A percentile compares a stretch with the other conserved stretches of the same genome.
Conservation (phyloP, 1,140 invertebrate genomes). For the Drosophila takahashii region DNA sequence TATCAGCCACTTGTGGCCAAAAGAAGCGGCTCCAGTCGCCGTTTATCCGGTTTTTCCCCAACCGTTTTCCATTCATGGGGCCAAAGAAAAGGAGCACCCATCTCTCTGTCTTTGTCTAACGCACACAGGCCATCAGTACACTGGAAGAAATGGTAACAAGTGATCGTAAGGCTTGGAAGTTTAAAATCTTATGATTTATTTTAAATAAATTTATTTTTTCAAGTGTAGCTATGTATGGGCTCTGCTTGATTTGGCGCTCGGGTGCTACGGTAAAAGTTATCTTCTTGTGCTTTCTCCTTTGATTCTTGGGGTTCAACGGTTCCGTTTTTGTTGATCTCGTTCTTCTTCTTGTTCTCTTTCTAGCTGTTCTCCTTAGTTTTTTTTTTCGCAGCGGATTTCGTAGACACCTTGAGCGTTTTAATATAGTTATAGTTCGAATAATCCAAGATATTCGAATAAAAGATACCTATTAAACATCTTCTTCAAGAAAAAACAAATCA, state of each 20-base stretch:
- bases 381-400: neutral
- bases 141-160: neutral
- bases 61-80: slow-evolving; percentile 35
- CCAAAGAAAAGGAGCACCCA: slow-evolving; percentile 10
- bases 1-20: slow-evolving; percentile 1
- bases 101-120: neutral
- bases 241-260: slow-evolving; percentile 16
- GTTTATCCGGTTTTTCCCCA: slow-evolving; percentile 6
- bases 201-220: neutral
- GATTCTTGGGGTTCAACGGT: slow-evolving; percentile 33
- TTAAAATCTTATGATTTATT: no score
- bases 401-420: slow-evolving; percentile 4
- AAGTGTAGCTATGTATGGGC: neutral
- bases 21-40: neutral
- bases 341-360: neutral
- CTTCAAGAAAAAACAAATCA: no score
- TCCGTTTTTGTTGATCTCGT: slow-evolving; percentile 1
- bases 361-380: neutral
- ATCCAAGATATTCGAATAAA: neutral
- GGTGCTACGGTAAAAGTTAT: slow-evolving; percentile 21
- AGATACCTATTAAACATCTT: neutral
- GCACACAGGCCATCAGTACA: neutral
- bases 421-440: neutral
- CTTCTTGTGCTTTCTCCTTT: slow-evolving; percentile 9
- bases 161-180: no score